Base-by-base conservation (phyloP, 2,113 vertebrate genomes). In the Paraplagusia blochii region DNA sequence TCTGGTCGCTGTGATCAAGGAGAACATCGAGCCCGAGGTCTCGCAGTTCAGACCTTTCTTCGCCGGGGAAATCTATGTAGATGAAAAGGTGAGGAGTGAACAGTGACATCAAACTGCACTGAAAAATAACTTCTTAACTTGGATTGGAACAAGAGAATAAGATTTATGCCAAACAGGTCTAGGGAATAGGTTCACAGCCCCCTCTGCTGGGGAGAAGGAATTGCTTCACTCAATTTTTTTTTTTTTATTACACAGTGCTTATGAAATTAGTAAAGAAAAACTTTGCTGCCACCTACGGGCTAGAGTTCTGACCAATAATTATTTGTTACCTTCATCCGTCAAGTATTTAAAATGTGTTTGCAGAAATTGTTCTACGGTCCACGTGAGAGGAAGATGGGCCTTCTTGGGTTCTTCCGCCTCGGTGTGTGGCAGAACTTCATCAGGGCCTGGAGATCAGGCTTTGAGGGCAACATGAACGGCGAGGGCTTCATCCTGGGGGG, bases 401-500 rank as follows among this genome's bases (percentile, higher is more conserved):
- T 89, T 14, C 63, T 94, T 11, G 96, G 94, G 1, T 83, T 99
- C 39, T 58, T 97, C 44, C 95, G 97, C 16, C 63, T 95, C 44
- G 92, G 91, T 0, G 95, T 99, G 59, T 97, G 93, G 95, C 91
- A 84, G 64, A 98, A 95, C 84, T 96, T 97, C 74, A 76, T 93
- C n/a, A 90, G 95, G 34, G 95, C 94, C 34, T 91, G 94, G 93
- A 93, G 76, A n/a, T 80, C 82, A 0, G 96, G 97, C 48, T 94
- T 92, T 66, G 85, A 90, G 49, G 97, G 97, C 56, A 99, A 99
- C 87, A 74, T 96, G 77, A 91, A 92, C 16, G 96, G 96, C 36
- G 97, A 99, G 88, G 97, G 97, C 50, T 90, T 96, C 68, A 86
- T 97, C 49, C 77, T 99, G 11, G 97, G 97, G 38, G 97, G 96